Conservation (phyloP, 2,888 invertebrate genomes). For the Dexiosoma caninum region DNA sequence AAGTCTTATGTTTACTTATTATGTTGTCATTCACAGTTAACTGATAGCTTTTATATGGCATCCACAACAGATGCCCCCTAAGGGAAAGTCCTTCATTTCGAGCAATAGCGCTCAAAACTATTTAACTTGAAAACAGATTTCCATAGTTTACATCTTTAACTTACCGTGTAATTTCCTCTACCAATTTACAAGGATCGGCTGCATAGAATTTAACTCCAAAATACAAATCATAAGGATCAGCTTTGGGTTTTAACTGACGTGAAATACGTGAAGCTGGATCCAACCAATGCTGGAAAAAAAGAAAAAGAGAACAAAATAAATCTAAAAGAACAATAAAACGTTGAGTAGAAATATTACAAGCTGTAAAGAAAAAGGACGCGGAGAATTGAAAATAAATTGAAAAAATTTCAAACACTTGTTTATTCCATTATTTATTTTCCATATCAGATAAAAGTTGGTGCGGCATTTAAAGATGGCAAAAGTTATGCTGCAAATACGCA, state of each 20-base stretch:
- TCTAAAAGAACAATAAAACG: background rate
- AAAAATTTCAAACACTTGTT: slow-evolving; percentile 44
- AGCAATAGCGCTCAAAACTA: too few species aligned
- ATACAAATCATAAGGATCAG: slow-evolving; percentile 90
- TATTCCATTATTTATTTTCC: slow-evolving; percentile 5
- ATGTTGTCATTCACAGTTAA: too few species aligned
- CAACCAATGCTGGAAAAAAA: slow-evolving; percentile 89
- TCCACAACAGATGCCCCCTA: too few species aligned
- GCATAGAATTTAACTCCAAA: slow-evolving; percentile 99
- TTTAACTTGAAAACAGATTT: too few species aligned
- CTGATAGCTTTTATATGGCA: too few species aligned
- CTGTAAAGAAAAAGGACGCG: slow-evolving; percentile 3
- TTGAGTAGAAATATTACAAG: background rate
- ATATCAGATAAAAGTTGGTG: slow-evolving; percentile 27
- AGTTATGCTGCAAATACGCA: slow-evolving; percentile 29
- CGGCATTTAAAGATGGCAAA: slow-evolving; percentile 31
- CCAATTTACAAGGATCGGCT: slow-evolving; percentile 95
- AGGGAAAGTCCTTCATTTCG: too few species aligned
- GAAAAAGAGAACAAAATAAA: background rate
- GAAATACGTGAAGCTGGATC: slow-evolving; percentile 93
- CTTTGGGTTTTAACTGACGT: slow-evolving; percentile 88
- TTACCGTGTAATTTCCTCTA: slow-evolving; percentile 97
- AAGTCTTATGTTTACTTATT: too few species aligned
- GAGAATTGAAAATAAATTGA: slow-evolving; percentile 48
- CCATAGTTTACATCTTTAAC: too few species aligned